Evolutionary conservation across 2,888 invertebrate genomes (phyloP), one percentile per base, ranked within the genome.

Genomic region (Drosophila anceps): DNA sequence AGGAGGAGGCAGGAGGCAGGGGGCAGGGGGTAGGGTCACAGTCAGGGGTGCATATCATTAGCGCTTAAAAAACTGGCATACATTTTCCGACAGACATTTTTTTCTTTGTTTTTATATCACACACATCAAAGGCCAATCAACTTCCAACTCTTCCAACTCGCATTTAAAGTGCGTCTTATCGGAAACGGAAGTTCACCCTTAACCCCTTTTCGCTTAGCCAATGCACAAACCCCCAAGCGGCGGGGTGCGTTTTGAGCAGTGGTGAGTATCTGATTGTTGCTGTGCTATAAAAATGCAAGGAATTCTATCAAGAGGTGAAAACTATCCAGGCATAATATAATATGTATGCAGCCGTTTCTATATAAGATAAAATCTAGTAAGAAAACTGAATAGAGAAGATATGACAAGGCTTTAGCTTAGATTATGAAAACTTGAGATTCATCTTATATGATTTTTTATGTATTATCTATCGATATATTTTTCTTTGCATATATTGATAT

Each of bases 11-110:
- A 59, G 63, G 61, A 58, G 69, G 44, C 54, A 29, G 54, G 27
- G 35, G 27, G 39, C 43, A 15, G 58, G 64, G 65, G 69, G 59
- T 57, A 37, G 59, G 35, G 53, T 68, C 53, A 62, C 41, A 57
- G 6, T 65, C 73, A 91, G 82, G 92, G 91, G 91, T 91, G 91
- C 92, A 91, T 91, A 88, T 92, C 90, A 92, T 91, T 91, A 91
- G 79, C 71, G 76, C 58, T 64, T 67, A 41, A 58, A 58, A 73
- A 82, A 73, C 88, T 84, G 84, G 69, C 82, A 85, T 84, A 86
- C 83, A 86, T 90, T 86, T 88, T 79, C 83, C 89, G 70, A 84
- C 75, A 81, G 84, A 84, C 84, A 84, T 76, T 79, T 76, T 79
- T 79, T 76, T 71, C 51, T 15, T 63, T 33, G 31, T 41, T 33